These are phyloP conservation scores for Ophonus ardosiacus DNA, from an alignment of 2,888 invertebrate genomes.

Conservation along the genomic window DNA sequence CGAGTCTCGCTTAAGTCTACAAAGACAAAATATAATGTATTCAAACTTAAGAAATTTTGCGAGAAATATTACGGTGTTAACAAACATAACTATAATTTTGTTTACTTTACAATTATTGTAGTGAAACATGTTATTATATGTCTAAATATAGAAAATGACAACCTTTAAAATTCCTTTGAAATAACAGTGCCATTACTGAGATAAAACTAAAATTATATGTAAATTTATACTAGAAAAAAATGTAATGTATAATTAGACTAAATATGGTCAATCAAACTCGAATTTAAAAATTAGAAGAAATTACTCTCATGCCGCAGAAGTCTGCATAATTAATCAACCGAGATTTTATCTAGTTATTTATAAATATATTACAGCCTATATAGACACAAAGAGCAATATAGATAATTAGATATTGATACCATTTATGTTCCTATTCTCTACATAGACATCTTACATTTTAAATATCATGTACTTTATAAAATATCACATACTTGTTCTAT, in stretches of 20 bases:
- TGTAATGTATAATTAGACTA: conserved; percentile 26
- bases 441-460: not conserved
- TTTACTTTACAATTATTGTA: conserved; percentile 25
- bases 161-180: conserved; percentile 15
- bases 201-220: conserved; percentile 44
- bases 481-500: not conserved
- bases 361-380: not conserved
- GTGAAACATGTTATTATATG: conserved; percentile 27
- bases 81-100: conserved; percentile 1
- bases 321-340: conserved; percentile 17
- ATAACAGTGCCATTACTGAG: conserved; percentile 39
- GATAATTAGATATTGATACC: conserved; percentile 8
- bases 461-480: not conserved
- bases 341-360: conserved; percentile 32
- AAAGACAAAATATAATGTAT: no score
- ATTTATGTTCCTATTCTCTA: conserved; percentile 13
- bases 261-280: conserved; percentile 32
- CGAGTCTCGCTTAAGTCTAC: no score
- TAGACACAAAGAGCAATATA: not conserved
- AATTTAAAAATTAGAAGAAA: conserved; percentile 38
- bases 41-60: no score
- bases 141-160: conserved; percentile 32
- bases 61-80: no score
- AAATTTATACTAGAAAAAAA: conserved; percentile 19
- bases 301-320: not conserved